Conservation (phyloP, 2,888 invertebrate species). For the Toxonevra muliebris region DNA sequence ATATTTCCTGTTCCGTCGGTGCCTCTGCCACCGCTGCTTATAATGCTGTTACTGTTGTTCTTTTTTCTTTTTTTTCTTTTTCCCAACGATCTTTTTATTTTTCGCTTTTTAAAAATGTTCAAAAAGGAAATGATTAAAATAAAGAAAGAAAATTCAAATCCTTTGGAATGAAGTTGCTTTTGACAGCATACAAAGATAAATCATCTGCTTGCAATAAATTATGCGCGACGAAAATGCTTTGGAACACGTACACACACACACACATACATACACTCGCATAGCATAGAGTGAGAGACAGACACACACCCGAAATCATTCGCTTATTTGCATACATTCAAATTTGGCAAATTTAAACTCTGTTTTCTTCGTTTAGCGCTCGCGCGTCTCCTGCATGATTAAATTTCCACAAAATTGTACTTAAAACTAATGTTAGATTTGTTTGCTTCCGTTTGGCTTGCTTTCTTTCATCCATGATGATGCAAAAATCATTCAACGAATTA, state of each 20-base stretch:
- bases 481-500: neutral
- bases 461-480: neutral
- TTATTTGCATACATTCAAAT: no score
- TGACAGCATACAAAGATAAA: slow-evolving; percentile 1
- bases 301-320: no score
- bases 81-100: no score
- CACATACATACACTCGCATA: neutral
- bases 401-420: neutral
- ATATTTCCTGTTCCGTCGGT: neutral
- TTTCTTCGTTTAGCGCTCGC: no score
- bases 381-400: neutral
- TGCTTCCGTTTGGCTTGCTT: neutral
- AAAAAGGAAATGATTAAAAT: neutral
- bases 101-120: no score
- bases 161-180: neutral
- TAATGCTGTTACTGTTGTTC: neutral
- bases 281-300: no score
- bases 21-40: neutral
- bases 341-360: no score
- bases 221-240: neutral
- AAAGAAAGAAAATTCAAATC: neutral
- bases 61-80: no score
- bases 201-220: neutral
- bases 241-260: neutral
- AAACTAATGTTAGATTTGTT: neutral